Base-by-base conservation (phyloP, 2,888 invertebrate genomes). In the Mesochorus sp. region DNA sequence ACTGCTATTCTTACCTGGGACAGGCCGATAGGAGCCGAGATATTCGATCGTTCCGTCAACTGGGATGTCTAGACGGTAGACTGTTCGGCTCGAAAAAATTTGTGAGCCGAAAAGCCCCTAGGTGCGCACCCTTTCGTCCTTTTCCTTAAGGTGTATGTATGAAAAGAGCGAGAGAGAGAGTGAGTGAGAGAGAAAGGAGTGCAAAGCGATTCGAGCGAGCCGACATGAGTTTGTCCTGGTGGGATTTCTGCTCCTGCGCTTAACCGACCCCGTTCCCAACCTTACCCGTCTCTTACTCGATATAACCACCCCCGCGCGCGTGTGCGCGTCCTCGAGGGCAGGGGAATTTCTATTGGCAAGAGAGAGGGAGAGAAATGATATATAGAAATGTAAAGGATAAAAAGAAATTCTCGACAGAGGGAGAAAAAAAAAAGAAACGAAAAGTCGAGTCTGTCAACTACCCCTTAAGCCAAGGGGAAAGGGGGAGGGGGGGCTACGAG, bases 241-340 rank as follows among this genome's bases (percentile, higher is more conserved):
- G 84, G 82, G 51, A 59, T 61, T 61, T 88, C 84, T 85, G 88
- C 88, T 89, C 88, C 88, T 89, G 89, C 89, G 89, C 89, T 80
- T 80, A 80, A 82, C 81, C 81, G 77, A 77, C 80, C 81, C 84
- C 81, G 61, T 84, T 84, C 82, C 82, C 85, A 85, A 85, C 88
- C 83, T 85, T 67, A 87, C 85, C 85, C 72, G 8, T n/a, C 12
- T 42, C 66, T 71, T 82, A 87, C 85, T 87, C 85, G 85, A 86
- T 85, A 85, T 81, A 67, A 75, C 74, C 68, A 64, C 53, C 59
- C 57, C 17, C 47, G 37, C 66, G 21, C 19, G 14, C 39, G 14
- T 51, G 49, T 49, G 53, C 42, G 53, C 19, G 53, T 49, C 49
- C 59, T 53, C 68, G 39, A 24, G 44, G n/a, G 21, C 47, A 28